Base-by-base conservation (phyloP, 1,140 invertebrate genomes). In the Drosophila triauraria region DNA sequence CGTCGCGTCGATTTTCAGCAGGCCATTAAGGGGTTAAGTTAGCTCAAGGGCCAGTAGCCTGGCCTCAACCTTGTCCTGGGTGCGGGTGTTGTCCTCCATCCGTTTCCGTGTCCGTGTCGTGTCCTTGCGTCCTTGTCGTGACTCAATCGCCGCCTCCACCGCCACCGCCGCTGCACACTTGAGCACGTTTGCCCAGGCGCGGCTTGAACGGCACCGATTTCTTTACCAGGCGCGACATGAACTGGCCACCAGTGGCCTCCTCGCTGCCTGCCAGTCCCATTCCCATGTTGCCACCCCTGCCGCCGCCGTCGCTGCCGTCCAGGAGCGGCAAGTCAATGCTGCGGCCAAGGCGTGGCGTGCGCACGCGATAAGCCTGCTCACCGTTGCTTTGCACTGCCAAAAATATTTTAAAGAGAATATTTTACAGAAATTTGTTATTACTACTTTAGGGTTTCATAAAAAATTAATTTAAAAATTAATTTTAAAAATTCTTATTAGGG, bases 201-300 rank as follows among this genome's bases (percentile, higher is more conserved):
- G 91, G 91, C 75, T 92, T 92, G 81, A 92, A 92, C 57, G 83
- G 88, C 71, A 92, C 91, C 72, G 91, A 92, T 84, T 92, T 92
- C 78, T 92, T 92, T 61, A 80, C 84, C 76, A 91, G 65, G 62
- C 82, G 91, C 84, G 87, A 76, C 64, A 83, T 75, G 75, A 91
- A 92, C 84, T 92, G 84, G 40, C 87, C 91, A 48, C 87, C 81
- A 42, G 69, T 59, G 60, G 74, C 35, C 69, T 80, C 80, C 56
- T 81, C 84, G 50, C 63, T 64, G 40, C 63, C 71, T 62, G 38
- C 54, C n/a, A 72, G 20, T 2, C 71, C 63, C 42, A 40, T 63
- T 12, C 38, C 50, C 30, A 27, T 44, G 17, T 27, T 15, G 4
- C 51, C 35, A 0, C 35, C 35, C 13, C 35, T 13, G 35, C 35